These are phyloP conservation scores for Ceryle rudis DNA, from an alignment of 2,797 vertebrate species.

Conservation along the genomic window DNA sequence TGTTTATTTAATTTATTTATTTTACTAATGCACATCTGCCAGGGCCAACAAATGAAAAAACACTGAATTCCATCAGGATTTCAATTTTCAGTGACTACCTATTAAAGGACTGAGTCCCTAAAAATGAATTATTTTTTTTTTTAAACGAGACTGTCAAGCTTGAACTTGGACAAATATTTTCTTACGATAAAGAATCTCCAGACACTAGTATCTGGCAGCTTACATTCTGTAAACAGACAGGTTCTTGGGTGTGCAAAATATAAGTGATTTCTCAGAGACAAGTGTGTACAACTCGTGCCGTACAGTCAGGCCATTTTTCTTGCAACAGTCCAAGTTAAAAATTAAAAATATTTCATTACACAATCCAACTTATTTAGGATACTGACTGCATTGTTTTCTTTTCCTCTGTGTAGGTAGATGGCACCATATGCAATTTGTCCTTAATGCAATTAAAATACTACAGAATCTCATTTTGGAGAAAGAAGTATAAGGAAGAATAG, in stretches of 20 bases:
- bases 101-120: neutral
- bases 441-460: neutral
- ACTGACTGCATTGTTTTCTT: neutral
- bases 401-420: neutral
- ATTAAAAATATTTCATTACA: neutral
- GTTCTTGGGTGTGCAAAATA: neutral
- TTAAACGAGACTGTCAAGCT: neutral
- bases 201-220: neutral
- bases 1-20: constrained; percentile 69
- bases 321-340: neutral
- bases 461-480: neutral
- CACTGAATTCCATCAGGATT: neutral
- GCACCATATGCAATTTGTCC: neutral
- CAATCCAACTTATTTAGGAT: neutral
- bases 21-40: constrained; percentile 55
- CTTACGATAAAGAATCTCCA: neutral
- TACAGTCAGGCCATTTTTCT: neutral
- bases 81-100: neutral
- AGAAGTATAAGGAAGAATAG: neutral
- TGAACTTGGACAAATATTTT: neutral
- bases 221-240: neutral
- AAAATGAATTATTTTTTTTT: neutral
- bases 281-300: neutral
- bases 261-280: neutral
- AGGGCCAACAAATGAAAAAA: constrained; percentile 2